Conservation (phyloP, 2,113 vertebrate genomes). For the Jacana jacana region DNA sequence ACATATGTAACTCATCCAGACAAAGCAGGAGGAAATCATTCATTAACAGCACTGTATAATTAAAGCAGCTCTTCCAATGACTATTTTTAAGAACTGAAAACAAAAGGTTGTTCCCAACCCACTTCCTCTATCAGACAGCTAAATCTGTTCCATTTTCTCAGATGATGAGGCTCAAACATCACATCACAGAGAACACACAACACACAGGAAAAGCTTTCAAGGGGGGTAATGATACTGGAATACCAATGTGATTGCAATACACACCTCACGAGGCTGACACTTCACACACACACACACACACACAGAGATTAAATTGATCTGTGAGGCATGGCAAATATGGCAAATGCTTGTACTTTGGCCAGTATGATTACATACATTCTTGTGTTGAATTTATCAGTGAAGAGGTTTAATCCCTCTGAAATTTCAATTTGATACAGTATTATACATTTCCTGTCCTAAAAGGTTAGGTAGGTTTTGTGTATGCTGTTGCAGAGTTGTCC, state of each 20-base stretch:
- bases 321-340: not conserved
- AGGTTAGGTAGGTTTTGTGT: not conserved
- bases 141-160: not conserved
- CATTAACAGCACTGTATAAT: constrained; percentile 31
- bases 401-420: constrained; percentile 20
- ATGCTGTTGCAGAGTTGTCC: not conserved
- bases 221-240: too few species aligned
- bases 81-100: constrained; percentile 16
- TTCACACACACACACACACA: too few species aligned
- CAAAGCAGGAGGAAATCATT: constrained; percentile 49
- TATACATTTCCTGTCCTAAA: not conserved
- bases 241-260: not conserved
- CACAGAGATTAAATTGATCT: constrained; percentile 8
- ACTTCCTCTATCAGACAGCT: constrained; percentile 38
- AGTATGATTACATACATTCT: not conserved
- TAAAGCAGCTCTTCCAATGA: constrained; percentile 30
- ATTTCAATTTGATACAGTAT: not conserved
- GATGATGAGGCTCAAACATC: not conserved
- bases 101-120: not conserved
- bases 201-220: not conserved
- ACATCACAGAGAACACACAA: not conserved
- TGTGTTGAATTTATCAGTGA: not conserved
- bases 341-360: not conserved
- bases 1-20: not conserved
- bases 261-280: not conserved